Conservation (phyloP, 2,113 vertebrate species). For the Tor tambroides region DNA sequence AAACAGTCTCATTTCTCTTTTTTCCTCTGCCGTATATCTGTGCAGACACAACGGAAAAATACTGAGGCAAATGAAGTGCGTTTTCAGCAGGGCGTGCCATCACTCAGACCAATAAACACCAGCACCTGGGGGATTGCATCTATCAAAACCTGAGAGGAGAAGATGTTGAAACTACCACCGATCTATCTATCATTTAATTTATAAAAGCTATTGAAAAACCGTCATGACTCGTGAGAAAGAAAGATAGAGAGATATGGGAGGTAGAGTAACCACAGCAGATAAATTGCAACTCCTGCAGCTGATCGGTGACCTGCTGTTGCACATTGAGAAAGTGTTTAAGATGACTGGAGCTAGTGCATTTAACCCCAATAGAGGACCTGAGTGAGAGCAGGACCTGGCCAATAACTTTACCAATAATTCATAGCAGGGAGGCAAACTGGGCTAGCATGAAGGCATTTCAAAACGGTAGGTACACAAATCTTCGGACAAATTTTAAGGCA, state of each 20-base stretch:
- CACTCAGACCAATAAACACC: slow-evolving; percentile 3
- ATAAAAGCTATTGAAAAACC: slow-evolving; percentile 5
- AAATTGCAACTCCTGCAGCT: neutral
- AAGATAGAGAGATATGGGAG: neutral
- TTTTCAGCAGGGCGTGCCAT: neutral
- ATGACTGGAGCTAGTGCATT: neutral
- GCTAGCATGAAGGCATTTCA: neutral
- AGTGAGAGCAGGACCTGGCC: slow-evolving; percentile 17
- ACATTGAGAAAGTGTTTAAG: slow-evolving; percentile 1
- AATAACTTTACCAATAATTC: neutral
- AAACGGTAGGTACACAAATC: neutral
- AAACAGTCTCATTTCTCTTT: slow-evolving; percentile 14
- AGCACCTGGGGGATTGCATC: slow-evolving; percentile 9
- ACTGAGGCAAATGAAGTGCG: neutral
- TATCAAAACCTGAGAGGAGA: neutral
- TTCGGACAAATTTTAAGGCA: neutral
- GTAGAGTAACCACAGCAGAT: neutral
- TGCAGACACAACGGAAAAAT: neutral
- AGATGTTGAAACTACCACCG: neutral
- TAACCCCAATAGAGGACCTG: slow-evolving; percentile 28
- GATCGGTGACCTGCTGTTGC: neutral
- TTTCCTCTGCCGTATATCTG: neutral
- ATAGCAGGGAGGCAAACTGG: neutral
- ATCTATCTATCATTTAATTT: slow-evolving; percentile 38
- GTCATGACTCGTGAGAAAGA: neutral